Evolutionary conservation across 2,797 vertebrate species (phyloP).

Genomic region (Orientallactaga sibirica): DNA sequence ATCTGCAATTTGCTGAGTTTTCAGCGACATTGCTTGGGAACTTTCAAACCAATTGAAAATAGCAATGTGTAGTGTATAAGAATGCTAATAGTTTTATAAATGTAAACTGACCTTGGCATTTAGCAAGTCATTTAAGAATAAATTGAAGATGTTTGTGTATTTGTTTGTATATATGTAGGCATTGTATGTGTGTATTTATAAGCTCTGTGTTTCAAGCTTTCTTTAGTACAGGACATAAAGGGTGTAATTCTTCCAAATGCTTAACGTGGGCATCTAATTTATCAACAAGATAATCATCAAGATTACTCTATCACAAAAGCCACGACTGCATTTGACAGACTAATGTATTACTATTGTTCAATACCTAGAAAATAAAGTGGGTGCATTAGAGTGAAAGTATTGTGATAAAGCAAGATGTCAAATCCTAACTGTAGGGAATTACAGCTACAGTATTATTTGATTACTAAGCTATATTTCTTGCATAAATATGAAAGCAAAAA

Average conservation of each 20-base stretch:
- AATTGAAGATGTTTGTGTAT: background rate
- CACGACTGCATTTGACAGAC: background rate
- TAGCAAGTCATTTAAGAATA: background rate
- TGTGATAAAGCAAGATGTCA: background rate
- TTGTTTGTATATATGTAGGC: no score
- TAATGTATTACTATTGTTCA: background rate
- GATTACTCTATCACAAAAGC: background rate
- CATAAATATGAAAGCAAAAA: background rate
- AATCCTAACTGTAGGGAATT: background rate
- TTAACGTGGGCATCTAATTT: background rate
- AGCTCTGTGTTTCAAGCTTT: background rate
- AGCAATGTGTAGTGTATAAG: background rate
- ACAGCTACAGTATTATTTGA: background rate
- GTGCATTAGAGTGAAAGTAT: background rate
- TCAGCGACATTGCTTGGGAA: background rate
- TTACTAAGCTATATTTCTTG: background rate
- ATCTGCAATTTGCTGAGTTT: background rate
- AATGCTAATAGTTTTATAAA: background rate
- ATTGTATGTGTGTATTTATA: background rate
- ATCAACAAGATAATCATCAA: conserved; percentile 10
- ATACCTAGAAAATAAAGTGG: background rate
- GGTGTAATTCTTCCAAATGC: background rate
- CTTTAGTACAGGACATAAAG: background rate
- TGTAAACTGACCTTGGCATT: background rate
- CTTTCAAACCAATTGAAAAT: background rate